phyloP scores from a whole-genome alignment of 2,113 vertebrate genomes.

The Hemichromis elongatus region DNA sequence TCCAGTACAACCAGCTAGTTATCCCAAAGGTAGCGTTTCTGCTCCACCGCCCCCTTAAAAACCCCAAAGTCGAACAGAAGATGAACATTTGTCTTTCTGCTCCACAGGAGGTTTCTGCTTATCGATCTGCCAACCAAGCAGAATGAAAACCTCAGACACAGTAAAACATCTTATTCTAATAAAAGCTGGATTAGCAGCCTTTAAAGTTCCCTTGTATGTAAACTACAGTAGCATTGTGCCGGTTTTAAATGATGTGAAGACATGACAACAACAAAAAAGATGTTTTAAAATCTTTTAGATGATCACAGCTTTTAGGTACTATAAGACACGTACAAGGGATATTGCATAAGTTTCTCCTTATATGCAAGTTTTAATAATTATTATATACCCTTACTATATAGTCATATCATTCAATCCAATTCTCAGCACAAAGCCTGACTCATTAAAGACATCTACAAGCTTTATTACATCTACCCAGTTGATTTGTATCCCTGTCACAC shows the following conservation, averaged over 20 bases:
- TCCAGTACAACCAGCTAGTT: background rate
- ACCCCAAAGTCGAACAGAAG: background rate
- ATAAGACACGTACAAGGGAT: background rate
- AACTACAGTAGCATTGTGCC: background rate
- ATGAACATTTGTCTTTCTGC: background rate
- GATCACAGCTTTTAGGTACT: background rate
- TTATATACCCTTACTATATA: background rate
- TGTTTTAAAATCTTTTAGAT: background rate
- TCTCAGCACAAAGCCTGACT: background rate
- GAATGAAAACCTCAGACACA: background rate
- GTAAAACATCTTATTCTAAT: background rate
- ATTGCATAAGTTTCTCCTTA: background rate
- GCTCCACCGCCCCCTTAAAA: background rate
- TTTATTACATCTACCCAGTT: background rate
- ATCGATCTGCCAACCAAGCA: background rate
- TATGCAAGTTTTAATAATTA: background rate
- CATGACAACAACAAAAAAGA: background rate
- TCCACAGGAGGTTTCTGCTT: background rate
- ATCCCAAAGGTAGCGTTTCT: background rate
- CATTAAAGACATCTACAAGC: background rate
- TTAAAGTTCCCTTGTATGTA: background rate
- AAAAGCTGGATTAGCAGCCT: background rate
- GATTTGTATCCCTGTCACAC: background rate
- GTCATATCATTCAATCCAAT: background rate
- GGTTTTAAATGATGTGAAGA: background rate